Percentiles rank a stretch among this genome's conserved stretches.
phyloP scores from a whole-genome alignment of 1,140 invertebrate genomes.

The Drosophila sechellia region DNA sequence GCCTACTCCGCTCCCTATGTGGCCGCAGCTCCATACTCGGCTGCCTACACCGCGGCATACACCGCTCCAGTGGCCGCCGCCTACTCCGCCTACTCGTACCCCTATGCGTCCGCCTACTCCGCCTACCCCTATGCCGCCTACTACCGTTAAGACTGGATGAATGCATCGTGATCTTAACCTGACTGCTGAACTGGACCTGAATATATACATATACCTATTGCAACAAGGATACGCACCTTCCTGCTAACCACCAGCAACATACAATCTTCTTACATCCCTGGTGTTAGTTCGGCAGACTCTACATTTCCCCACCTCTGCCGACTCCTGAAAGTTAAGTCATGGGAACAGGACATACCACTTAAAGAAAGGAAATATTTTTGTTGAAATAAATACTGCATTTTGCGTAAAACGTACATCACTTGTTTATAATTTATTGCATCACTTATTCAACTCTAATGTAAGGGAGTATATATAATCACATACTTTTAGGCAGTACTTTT shows the following conservation, averaged over 20 bases:
- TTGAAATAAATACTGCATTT: constrained; percentile 70
- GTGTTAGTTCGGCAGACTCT: constrained; percentile 39
- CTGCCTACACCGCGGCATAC: constrained; percentile 75
- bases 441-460: neutral
- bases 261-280: constrained; percentile 11
- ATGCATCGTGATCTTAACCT: neutral
- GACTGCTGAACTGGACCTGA: constrained; percentile 16
- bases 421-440: neutral
- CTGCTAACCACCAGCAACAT: neutral
- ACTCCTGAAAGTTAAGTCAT: constrained; percentile 21
- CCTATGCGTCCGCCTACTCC: constrained; percentile 65
- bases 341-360: constrained; percentile 30
- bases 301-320: constrained; percentile 2
- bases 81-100: constrained; percentile 70
- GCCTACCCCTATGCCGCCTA: constrained; percentile 73
- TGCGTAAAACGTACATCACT: constrained; percentile 60
- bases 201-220: neutral
- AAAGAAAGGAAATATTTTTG: constrained; percentile 29
- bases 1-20: constrained; percentile 84
- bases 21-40: constrained; percentile 71
- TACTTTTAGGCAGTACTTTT: constrained; percentile 21
- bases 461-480: neutral
- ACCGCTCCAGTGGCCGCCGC: constrained; percentile 67
- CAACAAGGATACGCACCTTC: constrained; percentile 8
- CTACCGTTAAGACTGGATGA: constrained; percentile 58